Base-by-base conservation (phyloP, 2,797 vertebrate genomes). In the Erpetoichthys calabaricus region DNA sequence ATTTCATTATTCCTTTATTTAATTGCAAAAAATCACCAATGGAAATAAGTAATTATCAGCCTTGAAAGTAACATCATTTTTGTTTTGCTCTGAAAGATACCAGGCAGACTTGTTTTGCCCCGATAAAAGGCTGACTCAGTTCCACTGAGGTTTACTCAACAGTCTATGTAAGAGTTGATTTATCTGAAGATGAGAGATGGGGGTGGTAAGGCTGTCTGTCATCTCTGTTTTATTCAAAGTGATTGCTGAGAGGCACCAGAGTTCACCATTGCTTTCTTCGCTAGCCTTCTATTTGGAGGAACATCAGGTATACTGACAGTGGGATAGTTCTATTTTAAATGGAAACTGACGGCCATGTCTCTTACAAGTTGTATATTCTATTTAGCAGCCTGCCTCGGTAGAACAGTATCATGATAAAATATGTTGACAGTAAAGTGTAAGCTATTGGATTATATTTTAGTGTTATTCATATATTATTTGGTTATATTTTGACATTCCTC, bases 131-230 rank as follows among this genome's bases (percentile, higher is more conserved):
- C 62, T 68, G 67, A 68, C 65, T 80, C 67, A 64, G 61, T 64
- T 67, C 62, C 64, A 60, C 56, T 46, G 56, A 71, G 64, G 61
- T 69, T 54, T 62, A 53, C 53, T 52, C 47, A 50, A 46, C 55
- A 56, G 53, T 51, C 61, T 65, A 59, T 71, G 63, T 64, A 62
- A 62, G 59, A 67, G 62, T 66, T 55, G 63, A 71, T 70, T 72
- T 75, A 76, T 73, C 74, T 73, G 62, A 71, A 73, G 69, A 74
- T 70, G 75, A 81, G 75, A 70, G 66, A 76, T 71, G 55, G 69
- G 64, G 57, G 67, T 68, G 73, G 62, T 72, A 62, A 74, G 61
- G 41, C 61, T 63, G 62, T 70, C 68, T 73, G 62, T 78, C 69
- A 73, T 67, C 61, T 69, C 63, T 60, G 64, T 59, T 75, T 75